Evolutionary conservation across 2,113 vertebrate genomes (phyloP).

Genomic region (Laticauda colubrina): DNA sequence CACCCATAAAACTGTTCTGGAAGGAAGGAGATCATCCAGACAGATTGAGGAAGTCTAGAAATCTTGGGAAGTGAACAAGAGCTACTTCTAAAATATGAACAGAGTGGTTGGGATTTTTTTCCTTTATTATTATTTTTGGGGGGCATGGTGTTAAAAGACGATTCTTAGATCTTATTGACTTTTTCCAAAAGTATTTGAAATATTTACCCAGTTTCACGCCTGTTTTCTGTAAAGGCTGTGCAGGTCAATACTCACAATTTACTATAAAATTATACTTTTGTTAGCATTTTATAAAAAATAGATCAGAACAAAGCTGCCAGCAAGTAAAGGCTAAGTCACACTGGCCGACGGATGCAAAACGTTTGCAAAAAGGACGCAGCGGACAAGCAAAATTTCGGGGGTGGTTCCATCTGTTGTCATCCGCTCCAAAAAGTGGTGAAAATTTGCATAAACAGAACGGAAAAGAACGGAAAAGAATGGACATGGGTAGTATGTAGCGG

Average conservation of each 20-base stretch:
- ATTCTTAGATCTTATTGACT: background rate
- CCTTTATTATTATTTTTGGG: background rate
- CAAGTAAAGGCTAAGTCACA: slow-evolving; percentile 15
- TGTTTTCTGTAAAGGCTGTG: slow-evolving; percentile 11
- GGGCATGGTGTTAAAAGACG: background rate
- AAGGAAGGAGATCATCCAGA: background rate
- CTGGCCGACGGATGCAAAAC: no score
- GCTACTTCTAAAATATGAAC: background rate
- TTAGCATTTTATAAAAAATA: slow-evolving; percentile 50
- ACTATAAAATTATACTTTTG: slow-evolving; percentile 25
- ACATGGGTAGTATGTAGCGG: no score
- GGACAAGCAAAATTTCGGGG: no score
- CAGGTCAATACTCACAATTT: slow-evolving; percentile 14
- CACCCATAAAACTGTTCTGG: background rate
- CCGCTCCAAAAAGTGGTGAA: no score
- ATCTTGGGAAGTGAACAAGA: background rate
- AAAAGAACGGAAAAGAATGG: no score
- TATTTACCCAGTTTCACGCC: slow-evolving; percentile 1
- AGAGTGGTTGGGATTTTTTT: background rate
- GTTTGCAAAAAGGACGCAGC: no score
- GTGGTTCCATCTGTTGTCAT: no score
- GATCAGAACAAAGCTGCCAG: slow-evolving; percentile 31
- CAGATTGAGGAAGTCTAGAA: background rate
- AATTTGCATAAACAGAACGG: no score
- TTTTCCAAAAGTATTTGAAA: slow-evolving; percentile 14